Percentiles rank a stretch among this genome's conserved stretches.
Evolutionary conservation across 2,888 invertebrate genomes (phyloP).

Genomic region (Trichopria drosophilae): DNA sequence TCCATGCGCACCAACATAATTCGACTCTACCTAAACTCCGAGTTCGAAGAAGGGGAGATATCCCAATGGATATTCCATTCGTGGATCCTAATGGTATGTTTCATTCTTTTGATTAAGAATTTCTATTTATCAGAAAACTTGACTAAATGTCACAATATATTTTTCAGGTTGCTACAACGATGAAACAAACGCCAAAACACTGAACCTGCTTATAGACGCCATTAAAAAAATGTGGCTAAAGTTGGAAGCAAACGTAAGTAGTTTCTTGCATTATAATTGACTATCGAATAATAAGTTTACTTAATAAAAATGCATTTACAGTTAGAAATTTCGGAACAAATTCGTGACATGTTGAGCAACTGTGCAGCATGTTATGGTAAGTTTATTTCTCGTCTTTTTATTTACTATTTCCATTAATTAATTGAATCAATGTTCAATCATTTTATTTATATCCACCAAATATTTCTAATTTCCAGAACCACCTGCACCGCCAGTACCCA

Average conservation of each 20-base stretch:
- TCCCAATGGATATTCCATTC: conserved; percentile 46
- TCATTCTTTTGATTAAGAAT: not conserved
- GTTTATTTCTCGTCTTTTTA: conserved; percentile 47
- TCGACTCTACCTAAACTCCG: conserved; percentile 35
- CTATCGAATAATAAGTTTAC: not conserved
- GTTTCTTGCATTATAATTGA: not conserved
- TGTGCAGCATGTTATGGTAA: conserved; percentile 71
- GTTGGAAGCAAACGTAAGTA: conserved; percentile 62
- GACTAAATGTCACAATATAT: too few relatives aligned
- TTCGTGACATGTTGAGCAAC: conserved; percentile 73
- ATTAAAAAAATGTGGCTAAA: conserved; percentile 73
- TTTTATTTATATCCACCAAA: not conserved
- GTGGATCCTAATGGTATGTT: conserved; percentile 29
- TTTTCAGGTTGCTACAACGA: conserved; percentile 57
- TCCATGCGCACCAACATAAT: conserved; percentile 41
- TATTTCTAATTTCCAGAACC: conserved; percentile 30
- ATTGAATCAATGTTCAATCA: not conserved
- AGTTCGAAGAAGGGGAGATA: conserved; percentile 66
- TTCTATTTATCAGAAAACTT: too few relatives aligned
- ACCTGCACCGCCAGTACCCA: conserved; percentile 43
- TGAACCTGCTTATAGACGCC: conserved; percentile 68
- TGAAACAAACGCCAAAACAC: conserved; percentile 66
- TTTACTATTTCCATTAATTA: not conserved
- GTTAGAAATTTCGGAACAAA: conserved; percentile 68
- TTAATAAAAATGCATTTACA: conserved; percentile 43